These are phyloP conservation scores for Scaptomyza hsui DNA, from an alignment of 1,140 invertebrate species.

Conservation along the genomic window DNA sequence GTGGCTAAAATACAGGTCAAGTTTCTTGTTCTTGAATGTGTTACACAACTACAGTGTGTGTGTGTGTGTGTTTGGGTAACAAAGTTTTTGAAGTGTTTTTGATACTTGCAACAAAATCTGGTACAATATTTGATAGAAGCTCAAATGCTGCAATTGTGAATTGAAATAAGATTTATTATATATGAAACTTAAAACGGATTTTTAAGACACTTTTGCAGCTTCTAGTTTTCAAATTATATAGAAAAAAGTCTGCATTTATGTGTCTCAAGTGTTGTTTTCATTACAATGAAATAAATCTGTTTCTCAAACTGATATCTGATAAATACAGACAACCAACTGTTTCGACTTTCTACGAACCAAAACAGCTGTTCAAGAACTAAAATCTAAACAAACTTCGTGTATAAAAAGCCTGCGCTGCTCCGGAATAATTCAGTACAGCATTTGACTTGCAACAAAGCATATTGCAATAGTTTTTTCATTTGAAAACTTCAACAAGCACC, in stretches of 20 bases:
- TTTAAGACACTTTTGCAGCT: too few relatives aligned
- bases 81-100: slow-evolving; percentile 17
- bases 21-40: slow-evolving; percentile 39
- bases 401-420: slow-evolving; percentile 6
- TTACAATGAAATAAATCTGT: background rate
- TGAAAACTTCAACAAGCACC: background rate
- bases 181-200: too few relatives aligned
- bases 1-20: slow-evolving; percentile 59
- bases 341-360: background rate
- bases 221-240: too few relatives aligned
- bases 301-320: too few relatives aligned
- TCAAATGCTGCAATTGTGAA: too few relatives aligned
- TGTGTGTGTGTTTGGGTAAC: background rate
- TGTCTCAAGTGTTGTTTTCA: background rate
- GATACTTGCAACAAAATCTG: too few relatives aligned
- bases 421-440: slow-evolving; percentile 5
- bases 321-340: too few relatives aligned
- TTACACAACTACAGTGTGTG: background rate
- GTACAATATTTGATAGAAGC: background rate
- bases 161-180: too few relatives aligned
- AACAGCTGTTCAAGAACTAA: slow-evolving; percentile 6
- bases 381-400: background rate
- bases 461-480: background rate
- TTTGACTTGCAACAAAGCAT: background rate
- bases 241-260: background rate